Evolutionary conservation across 1,140 invertebrate genomes (phyloP).

Genomic region (Delia radicum): DNA sequence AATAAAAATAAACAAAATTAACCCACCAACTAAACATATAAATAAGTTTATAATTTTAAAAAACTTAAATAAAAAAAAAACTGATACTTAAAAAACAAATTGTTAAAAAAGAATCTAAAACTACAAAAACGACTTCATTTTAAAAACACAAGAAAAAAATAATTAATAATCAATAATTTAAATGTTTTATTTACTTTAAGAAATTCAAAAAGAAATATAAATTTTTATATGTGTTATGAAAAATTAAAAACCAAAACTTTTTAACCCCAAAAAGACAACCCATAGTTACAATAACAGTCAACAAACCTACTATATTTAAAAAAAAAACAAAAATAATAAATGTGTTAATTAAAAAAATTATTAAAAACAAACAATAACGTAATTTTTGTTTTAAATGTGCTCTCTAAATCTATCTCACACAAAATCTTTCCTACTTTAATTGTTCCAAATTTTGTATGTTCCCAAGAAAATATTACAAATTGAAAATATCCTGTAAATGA

Average conservation of each 20-base stretch:
- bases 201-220: not conserved
- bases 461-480: not conserved
- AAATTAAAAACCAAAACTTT: not conserved
- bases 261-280: not conserved
- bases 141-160: not conserved
- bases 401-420: not conserved
- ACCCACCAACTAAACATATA: conserved; percentile 17
- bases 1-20: not conserved
- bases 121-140: not conserved
- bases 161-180: not conserved
- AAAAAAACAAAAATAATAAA: no score
- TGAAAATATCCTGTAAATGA: not conserved
- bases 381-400: not conserved
- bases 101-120: not conserved
- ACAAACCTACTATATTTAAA: no score
- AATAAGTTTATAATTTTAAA: conserved; percentile 1
- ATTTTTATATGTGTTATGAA: not conserved
- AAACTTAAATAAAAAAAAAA: not conserved
- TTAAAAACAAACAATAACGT: no score
- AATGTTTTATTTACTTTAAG: not conserved
- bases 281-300: not conserved
- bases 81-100: not conserved
- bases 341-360: no score
- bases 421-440: not conserved
- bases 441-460: not conserved